Evolutionary conservation across 2,888 invertebrate genomes (phyloP).

Genomic region (Ommatoiulus sabulosus): DNA sequence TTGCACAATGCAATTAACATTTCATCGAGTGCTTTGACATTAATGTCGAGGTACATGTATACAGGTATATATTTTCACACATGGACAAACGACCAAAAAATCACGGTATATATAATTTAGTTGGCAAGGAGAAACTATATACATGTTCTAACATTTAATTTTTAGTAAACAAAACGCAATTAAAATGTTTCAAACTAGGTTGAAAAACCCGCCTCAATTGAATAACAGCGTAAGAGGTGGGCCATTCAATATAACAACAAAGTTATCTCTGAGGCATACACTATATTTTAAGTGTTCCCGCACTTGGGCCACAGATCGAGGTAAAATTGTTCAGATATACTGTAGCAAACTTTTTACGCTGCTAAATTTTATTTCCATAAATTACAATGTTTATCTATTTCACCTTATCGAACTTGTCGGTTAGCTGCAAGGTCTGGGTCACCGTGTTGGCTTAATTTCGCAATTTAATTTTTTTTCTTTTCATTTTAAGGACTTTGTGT

Average conservation of each 20-base stretch:
- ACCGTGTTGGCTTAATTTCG: neutral
- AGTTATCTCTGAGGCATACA: neutral
- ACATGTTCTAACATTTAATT: no score
- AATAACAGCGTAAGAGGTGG: neutral
- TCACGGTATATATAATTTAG: no score
- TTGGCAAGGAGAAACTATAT: no score
- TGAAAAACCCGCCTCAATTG: neutral
- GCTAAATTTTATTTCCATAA: slow-evolving; percentile 25
- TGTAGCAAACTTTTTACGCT: no score
- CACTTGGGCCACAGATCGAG: neutral
- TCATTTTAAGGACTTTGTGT: neutral
- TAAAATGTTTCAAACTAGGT: neutral
- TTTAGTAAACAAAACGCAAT: neutral
- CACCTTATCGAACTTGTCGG: neutral
- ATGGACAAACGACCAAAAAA: no score
- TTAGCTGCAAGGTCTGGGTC: slow-evolving; percentile 24
- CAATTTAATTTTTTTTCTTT: neutral
- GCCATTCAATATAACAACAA: slow-evolving; percentile 2
- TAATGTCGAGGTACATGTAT: no score
- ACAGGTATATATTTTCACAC: no score
- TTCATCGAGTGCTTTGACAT: no score
- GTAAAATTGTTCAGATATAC: no score
- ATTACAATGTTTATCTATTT: neutral
- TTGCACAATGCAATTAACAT: no score
- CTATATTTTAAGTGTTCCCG: neutral